Conservation (phyloP, 2,113 vertebrate genomes). For the Glaucidium brasilianum region DNA sequence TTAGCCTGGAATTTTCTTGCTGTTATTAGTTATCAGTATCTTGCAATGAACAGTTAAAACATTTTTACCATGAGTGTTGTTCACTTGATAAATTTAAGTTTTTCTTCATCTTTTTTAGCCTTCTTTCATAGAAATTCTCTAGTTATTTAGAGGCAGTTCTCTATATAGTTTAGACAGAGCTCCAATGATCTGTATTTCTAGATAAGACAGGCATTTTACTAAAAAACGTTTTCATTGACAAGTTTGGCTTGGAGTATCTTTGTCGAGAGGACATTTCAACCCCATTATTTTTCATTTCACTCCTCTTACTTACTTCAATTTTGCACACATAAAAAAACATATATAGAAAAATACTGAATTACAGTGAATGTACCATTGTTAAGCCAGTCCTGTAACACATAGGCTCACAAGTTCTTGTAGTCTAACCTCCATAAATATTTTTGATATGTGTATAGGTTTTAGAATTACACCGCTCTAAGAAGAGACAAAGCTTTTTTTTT, state of each 20-base stretch:
- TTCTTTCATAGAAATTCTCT: neutral
- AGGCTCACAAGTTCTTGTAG: neutral
- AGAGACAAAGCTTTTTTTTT: neutral
- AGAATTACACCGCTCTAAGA: neutral
- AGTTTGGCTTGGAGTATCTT: neutral
- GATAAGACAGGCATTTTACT: neutral
- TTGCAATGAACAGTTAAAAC: neutral
- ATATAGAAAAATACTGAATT: neutral
- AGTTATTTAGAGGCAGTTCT: neutral
- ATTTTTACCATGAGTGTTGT: neutral
- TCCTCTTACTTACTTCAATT: neutral
- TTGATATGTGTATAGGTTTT: neutral
- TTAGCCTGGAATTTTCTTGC: neutral
- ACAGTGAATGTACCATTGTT: neutral
- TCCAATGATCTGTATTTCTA: neutral
- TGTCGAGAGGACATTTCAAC: neutral
- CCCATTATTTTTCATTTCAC: neutral
- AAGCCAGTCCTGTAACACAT: neutral
- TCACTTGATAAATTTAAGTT: neutral
- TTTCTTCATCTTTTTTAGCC: neutral
- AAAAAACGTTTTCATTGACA: neutral
- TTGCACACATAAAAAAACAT: neutral
- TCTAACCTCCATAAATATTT: neutral
- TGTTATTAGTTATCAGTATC: neutral
- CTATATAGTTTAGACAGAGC: neutral